Evolutionary conservation across 2,888 invertebrate genomes (phyloP).

Genomic region (Mythimna vitellina): DNA sequence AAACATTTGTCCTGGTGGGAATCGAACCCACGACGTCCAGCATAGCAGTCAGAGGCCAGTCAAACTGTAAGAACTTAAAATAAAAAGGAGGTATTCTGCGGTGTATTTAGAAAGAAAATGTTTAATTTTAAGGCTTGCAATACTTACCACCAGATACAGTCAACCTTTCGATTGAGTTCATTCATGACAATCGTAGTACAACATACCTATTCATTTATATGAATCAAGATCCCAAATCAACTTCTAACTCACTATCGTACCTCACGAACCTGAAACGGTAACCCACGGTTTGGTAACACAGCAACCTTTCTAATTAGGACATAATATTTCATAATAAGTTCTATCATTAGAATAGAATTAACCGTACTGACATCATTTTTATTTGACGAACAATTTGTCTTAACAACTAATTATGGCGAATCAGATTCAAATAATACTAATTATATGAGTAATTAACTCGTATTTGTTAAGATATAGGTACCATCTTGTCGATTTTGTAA

Average conservation of each 20-base stretch:
- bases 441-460: conserved; percentile 4
- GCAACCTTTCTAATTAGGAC: conserved; percentile 52
- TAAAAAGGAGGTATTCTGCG: too few species aligned
- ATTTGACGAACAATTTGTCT: conserved; percentile 30
- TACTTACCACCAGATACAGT: background rate
- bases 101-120: too few species aligned
- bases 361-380: conserved; percentile 21
- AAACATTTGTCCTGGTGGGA: too few species aligned
- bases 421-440: conserved; percentile 19
- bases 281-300: conserved; percentile 34
- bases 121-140: too few species aligned
- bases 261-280: conserved; percentile 46
- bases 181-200: conserved; percentile 14
- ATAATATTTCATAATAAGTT: conserved; percentile 49
- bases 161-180: background rate
- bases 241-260: conserved; percentile 30
- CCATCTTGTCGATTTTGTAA: conserved; percentile 2
- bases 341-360: conserved; percentile 35
- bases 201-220: background rate
- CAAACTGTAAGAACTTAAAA: too few species aligned
- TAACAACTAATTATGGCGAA: conserved; percentile 25
- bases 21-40: too few species aligned
- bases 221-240: conserved; percentile 45
- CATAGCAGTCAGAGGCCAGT: too few species aligned
- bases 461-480: conserved; percentile 7